These are phyloP conservation scores for Drosophila cognata DNA, from an alignment of 2,888 invertebrate genomes.

Conservation along the genomic window DNA sequence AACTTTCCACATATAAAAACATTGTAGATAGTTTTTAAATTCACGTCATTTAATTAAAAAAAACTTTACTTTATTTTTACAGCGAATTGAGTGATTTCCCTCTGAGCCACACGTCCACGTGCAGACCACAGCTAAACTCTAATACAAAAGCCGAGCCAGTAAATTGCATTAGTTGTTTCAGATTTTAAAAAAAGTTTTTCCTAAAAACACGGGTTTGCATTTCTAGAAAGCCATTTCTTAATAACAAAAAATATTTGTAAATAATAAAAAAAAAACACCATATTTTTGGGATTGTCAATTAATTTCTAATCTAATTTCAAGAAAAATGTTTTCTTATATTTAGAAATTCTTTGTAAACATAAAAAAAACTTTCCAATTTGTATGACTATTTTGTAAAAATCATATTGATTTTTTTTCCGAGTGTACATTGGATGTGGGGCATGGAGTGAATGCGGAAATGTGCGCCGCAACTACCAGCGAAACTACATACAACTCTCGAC, in stretches of 20 bases:
- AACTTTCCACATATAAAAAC: neutral
- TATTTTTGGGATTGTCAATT: neutral
- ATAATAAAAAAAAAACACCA: neutral
- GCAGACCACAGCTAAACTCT: no score
- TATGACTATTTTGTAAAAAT: neutral
- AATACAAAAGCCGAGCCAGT: no score
- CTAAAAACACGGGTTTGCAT: neutral
- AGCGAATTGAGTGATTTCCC: neutral
- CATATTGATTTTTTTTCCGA: neutral
- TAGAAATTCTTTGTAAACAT: neutral
- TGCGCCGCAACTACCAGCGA: slow-evolving; percentile 35
- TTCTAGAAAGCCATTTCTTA: neutral
- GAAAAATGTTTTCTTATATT: neutral
- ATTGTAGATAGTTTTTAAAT: neutral
- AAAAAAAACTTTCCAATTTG: neutral
- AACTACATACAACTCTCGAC: slow-evolving; percentile 17
- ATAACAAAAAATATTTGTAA: neutral
- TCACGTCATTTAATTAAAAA: neutral
- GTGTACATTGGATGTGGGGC: neutral
- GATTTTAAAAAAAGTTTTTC: neutral
- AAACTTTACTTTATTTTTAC: no score
- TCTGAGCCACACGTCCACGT: no score
- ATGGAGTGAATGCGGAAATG: slow-evolving; percentile 8
- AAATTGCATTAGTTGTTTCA: no score
- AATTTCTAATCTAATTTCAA: neutral